Evolutionary conservation across 2,113 vertebrate species (phyloP).

Genomic region (Dasypus novemcinctus): DNA sequence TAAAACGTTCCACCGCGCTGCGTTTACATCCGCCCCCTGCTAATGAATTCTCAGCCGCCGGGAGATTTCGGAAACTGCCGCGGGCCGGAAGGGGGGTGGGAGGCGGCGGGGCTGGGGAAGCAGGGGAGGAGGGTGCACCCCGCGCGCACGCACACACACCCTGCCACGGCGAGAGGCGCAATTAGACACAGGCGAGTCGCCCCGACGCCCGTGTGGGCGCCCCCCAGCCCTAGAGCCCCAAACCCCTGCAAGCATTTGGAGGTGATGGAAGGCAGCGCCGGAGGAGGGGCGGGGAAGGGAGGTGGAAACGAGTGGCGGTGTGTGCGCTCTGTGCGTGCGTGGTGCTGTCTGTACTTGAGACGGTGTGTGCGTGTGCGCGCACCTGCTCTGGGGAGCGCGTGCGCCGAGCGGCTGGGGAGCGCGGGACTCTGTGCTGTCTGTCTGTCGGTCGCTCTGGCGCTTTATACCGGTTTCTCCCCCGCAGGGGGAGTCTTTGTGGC

Average conservation of each 20-base stretch:
- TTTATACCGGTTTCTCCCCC: not conserved
- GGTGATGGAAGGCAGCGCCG: constrained; percentile 17
- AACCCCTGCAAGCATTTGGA: constrained; percentile 36
- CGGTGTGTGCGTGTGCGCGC: not conserved
- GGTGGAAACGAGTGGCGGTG: not conserved
- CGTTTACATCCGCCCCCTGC: constrained; percentile 83
- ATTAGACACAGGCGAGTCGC: constrained; percentile 47
- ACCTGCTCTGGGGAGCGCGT: not conserved
- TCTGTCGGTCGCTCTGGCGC: not conserved
- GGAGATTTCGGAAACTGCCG: constrained; percentile 77
- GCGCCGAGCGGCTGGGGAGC: not conserved
- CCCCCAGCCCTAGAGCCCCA: constrained; percentile 12
- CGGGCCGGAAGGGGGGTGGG: constrained; percentile 63
- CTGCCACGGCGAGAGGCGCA: not conserved
- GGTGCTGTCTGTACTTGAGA: not conserved
- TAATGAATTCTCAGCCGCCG: constrained; percentile 83
- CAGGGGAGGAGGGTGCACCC: not conserved
- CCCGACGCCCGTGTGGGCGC: not conserved
- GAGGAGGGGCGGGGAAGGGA: not conserved
- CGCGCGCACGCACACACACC: not conserved
- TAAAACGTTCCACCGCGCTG: constrained; percentile 85
- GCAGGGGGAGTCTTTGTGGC: not conserved
- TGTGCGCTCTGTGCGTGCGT: not conserved
- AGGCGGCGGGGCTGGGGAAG: not conserved
- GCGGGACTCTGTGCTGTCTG: not conserved